Evolutionary conservation across 2,797 vertebrate genomes (phyloP).

Genomic region (Peromyscus melanophrys): DNA sequence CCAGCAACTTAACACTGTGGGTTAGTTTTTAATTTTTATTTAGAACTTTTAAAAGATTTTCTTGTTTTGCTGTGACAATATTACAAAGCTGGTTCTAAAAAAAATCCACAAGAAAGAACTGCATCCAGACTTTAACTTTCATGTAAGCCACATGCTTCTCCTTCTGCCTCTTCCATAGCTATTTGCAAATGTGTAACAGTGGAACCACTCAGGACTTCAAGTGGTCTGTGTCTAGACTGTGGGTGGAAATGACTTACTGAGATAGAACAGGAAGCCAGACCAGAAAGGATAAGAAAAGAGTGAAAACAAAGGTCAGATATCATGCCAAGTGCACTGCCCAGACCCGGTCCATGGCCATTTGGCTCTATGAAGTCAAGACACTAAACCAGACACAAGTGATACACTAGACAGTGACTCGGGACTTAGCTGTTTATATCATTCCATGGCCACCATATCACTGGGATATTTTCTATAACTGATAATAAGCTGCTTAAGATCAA

Average conservation of each 20-base stretch:
- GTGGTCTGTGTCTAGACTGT: conserved; percentile 77
- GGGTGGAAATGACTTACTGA: conserved; percentile 71
- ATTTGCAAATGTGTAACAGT: conserved; percentile 59
- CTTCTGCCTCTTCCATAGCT: conserved; percentile 13
- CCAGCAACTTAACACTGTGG: not conserved
- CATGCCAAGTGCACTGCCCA: not conserved
- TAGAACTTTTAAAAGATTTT: not conserved
- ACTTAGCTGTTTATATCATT: not conserved
- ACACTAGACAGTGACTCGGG: not conserved
- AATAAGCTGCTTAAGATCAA: not conserved
- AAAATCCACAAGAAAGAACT: conserved; percentile 43
- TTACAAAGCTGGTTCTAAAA: conserved; percentile 48
- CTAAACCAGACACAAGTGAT: not conserved
- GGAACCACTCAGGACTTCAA: conserved; percentile 65
- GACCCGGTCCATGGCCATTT: not conserved
- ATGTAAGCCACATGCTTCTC: conserved; percentile 69
- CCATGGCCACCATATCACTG: not conserved
- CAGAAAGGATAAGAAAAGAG: conserved; percentile 3
- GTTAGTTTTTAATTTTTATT: conserved; percentile 48
- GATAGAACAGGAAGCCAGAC: conserved; percentile 61
- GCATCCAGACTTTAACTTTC: conserved; percentile 60
- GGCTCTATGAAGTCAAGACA: not conserved
- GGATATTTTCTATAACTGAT: not conserved
- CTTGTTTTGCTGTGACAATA: conserved; percentile 16
- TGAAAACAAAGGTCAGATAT: conserved; percentile 65